phyloP scores from a whole-genome alignment of 2,888 invertebrate genomes.

The Perizoma flavofasciatum region DNA sequence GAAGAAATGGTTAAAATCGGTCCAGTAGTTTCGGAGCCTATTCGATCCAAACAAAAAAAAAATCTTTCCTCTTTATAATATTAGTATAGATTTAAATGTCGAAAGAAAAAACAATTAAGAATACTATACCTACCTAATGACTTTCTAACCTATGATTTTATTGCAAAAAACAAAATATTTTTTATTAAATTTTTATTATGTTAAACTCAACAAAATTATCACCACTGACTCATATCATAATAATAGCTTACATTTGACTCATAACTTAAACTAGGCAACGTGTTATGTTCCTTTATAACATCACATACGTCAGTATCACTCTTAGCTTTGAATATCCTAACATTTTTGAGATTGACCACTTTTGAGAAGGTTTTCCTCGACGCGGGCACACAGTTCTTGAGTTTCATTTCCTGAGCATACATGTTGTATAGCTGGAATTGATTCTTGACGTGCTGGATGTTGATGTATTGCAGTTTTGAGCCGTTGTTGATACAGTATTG shows the following conservation, averaged over 20 bases:
- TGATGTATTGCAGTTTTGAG: constrained; percentile 48
- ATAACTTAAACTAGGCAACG: constrained; percentile 21
- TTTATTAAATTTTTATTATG: no score
- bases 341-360: constrained; percentile 52
- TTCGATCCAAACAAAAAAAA: no score
- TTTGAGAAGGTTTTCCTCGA: constrained; percentile 67
- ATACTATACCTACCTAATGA: no score
- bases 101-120: no score
- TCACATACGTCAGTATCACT: constrained; percentile 58
- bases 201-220: background rate
- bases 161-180: no score
- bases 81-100: no score
- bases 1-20: no score
- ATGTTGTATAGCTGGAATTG: constrained; percentile 57
- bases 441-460: constrained; percentile 56
- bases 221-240: constrained; percentile 31
- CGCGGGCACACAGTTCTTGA: constrained; percentile 44
- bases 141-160: no score
- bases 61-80: no score
- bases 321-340: constrained; percentile 64
- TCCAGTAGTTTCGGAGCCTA: no score
- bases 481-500: constrained; percentile 46
- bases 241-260: constrained; percentile 34
- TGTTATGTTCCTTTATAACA: constrained; percentile 53
- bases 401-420: constrained; percentile 55